A percentile compares a stretch with the other conserved stretches of the same genome.
Evolutionary conservation across 2,797 vertebrate species (phyloP).

Genomic region (Margarornis squamiger): DNA sequence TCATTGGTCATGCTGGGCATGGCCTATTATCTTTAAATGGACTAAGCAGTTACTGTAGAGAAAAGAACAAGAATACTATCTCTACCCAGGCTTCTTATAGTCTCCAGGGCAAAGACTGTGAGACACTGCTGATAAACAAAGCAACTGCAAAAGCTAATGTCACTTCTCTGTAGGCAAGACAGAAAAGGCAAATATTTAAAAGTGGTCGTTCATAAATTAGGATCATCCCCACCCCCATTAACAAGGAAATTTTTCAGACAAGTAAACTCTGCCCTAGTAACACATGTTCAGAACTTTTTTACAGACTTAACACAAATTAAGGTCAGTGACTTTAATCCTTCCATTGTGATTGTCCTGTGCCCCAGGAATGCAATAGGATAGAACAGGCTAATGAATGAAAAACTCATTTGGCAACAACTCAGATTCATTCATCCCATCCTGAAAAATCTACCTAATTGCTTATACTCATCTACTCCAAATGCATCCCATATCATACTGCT

Average conservation of each 20-base stretch:
- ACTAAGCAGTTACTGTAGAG: not conserved
- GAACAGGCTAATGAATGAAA: conserved; percentile 36
- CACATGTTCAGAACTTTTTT: conserved; percentile 12
- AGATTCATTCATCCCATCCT: not conserved
- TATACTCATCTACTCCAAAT: not conserved
- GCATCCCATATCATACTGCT: not conserved
- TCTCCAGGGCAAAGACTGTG: conserved; percentile 20
- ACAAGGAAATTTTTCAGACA: conserved; percentile 11
- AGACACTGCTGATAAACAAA: conserved; percentile 32
- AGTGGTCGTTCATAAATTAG: not conserved
- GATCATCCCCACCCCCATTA: not conserved
- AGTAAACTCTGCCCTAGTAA: conserved; percentile 25
- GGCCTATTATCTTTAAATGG: conserved; percentile 40
- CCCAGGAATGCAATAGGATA: not conserved
- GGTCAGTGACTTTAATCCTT: conserved; percentile 43
- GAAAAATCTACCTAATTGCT: not conserved
- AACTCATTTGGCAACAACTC: not conserved
- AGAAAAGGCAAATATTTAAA: conserved; percentile 38
- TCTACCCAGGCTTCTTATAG: conserved; percentile 11
- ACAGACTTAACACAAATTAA: conserved; percentile 43
- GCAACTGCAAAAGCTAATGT: conserved; percentile 13
- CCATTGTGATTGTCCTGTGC: conserved; percentile 29
- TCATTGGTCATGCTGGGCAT: conserved; percentile 39
- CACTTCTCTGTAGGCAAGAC: not conserved
- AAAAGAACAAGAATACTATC: conserved; percentile 36